A percentile compares a stretch with the other conserved stretches of the same genome.
Evolutionary conservation across 2,888 invertebrate species (phyloP).

Genomic region (Hydrotaea cyrtoneurina): DNA sequence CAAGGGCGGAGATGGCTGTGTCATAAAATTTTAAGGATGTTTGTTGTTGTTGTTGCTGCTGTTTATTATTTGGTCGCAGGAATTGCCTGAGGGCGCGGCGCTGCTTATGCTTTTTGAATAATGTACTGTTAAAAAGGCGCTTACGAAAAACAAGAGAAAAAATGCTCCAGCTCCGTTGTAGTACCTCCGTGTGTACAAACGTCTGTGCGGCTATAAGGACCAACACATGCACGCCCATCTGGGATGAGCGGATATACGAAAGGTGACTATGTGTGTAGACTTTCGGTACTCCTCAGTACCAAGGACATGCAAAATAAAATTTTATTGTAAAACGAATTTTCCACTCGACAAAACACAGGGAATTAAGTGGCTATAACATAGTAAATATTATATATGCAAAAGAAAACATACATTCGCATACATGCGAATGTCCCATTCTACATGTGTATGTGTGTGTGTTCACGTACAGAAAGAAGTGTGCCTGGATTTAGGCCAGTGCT

Average conservation of each 20-base stretch:
- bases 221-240: background rate
- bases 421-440: background rate
- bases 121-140: conserved; percentile 30
- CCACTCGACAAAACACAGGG: conserved; percentile 54
- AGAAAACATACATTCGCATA: conserved; percentile 15
- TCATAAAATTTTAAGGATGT: conserved; percentile 44
- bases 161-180: background rate
- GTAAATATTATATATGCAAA: conserved; percentile 60
- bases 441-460: background rate
- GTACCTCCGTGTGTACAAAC: background rate
- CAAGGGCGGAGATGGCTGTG: conserved; percentile 6
- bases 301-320: conserved; percentile 42
- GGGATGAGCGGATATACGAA: background rate
- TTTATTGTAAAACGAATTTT: conserved; percentile 61
- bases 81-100: conserved; percentile 34
- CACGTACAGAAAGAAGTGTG: conserved; percentile 24
- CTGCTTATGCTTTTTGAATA: conserved; percentile 39
- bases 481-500: background rate
- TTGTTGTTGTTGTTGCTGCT: too few species aligned
- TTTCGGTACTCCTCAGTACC: conserved; percentile 5
- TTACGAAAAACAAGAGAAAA: conserved; percentile 25
- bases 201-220: conserved; percentile 5
- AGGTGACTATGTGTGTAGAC: background rate
- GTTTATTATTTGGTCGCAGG: conserved; percentile 43
- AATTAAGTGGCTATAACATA: conserved; percentile 61